These are phyloP conservation scores for Drosophila azteca DNA, from an alignment of 1,140 invertebrate genomes.

Conservation along the genomic window DNA sequence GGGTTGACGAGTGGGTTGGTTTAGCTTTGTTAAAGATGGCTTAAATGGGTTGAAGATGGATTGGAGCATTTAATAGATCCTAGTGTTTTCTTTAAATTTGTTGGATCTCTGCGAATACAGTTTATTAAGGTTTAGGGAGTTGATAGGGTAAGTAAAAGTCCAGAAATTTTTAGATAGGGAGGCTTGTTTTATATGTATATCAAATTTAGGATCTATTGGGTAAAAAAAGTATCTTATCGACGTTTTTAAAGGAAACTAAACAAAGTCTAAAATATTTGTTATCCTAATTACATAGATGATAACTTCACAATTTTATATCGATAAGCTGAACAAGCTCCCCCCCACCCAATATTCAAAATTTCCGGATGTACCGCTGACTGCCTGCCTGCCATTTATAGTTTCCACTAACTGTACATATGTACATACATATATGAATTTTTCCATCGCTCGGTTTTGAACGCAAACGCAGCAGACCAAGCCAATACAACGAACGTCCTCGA, in stretches of 20 bases:
- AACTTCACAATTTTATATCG: too few species aligned
- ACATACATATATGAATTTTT: constrained; percentile 78
- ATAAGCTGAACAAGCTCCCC: neutral
- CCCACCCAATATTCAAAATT: constrained; percentile 24
- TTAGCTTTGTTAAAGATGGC: constrained; percentile 4
- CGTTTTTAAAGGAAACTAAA: too few species aligned
- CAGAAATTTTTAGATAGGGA: too few species aligned
- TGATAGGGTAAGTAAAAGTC: too few species aligned
- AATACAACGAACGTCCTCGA: constrained; percentile 71
- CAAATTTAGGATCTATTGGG: too few species aligned
- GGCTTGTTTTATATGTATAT: too few species aligned
- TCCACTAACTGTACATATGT: constrained; percentile 64
- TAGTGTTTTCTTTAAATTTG: too few species aligned
- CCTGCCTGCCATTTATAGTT: constrained; percentile 49
- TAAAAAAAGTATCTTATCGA: too few species aligned
- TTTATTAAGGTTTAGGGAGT: too few species aligned
- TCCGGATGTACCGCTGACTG: constrained; percentile 47
- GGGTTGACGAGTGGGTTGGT: neutral
- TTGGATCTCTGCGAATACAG: too few species aligned
- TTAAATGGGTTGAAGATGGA: constrained; percentile 10
- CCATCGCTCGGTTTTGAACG: constrained; percentile 67
- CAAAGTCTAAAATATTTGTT: too few species aligned
- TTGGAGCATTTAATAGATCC: neutral
- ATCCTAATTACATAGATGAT: too few species aligned
- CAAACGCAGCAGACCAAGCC: constrained; percentile 57